Evolutionary conservation across 2,113 vertebrate species (phyloP).

Genomic region (Calidris pygmaea): DNA sequence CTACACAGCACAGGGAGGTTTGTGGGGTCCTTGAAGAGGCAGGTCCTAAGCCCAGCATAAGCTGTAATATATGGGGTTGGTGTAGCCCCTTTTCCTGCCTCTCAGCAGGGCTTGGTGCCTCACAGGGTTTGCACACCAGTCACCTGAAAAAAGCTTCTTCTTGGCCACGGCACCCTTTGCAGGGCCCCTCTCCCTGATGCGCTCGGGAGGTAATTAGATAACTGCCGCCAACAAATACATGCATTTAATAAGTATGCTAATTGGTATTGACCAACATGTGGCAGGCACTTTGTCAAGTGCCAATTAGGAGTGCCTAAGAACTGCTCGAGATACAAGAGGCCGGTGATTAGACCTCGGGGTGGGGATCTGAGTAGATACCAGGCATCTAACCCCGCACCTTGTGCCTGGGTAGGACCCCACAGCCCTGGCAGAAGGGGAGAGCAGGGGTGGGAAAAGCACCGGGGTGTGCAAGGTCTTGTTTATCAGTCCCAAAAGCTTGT

Average conservation of each 20-base stretch:
- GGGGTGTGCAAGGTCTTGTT: neutral
- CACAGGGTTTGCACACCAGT: neutral
- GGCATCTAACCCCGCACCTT: neutral
- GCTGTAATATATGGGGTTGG: rapidly evolving
- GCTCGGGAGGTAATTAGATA: constrained; percentile 36
- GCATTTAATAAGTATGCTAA: constrained; percentile 59
- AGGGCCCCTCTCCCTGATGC: neutral
- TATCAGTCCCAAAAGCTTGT: neutral
- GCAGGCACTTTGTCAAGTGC: constrained; percentile 37
- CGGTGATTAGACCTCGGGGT: neutral
- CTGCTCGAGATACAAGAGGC: neutral
- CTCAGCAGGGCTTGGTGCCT: neutral
- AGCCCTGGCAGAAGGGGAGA: neutral
- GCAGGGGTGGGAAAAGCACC: neutral
- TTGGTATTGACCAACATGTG: constrained; percentile 54
- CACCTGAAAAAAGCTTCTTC: neutral
- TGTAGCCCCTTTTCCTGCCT: neutral
- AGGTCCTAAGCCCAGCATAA: neutral
- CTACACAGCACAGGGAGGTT: neutral
- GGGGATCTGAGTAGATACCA: neutral
- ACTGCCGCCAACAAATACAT: neutral
- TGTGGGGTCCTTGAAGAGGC: neutral
- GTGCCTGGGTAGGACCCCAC: neutral
- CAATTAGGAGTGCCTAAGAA: neutral
- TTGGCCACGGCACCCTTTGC: neutral